phyloP scores from a whole-genome alignment of 1,140 invertebrate genomes.

The Belonocnema kinseyi region DNA sequence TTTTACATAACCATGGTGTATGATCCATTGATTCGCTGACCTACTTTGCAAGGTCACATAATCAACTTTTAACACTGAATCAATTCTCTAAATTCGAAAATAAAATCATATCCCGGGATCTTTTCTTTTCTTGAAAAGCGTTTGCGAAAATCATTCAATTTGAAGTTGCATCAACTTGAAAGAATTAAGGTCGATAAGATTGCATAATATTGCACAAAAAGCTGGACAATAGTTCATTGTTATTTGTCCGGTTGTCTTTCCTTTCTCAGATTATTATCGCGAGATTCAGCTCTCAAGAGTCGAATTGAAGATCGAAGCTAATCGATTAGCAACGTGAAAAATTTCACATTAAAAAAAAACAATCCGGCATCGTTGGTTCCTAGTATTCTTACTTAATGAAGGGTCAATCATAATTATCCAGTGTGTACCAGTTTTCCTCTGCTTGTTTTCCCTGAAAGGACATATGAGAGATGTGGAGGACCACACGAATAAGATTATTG shows the following conservation, averaged over 20 bases:
- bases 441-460: slow-evolving; percentile 11
- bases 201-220: background rate
- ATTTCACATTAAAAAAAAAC: background rate
- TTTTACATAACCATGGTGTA: slow-evolving; percentile 54
- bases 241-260: slow-evolving; percentile 18
- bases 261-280: slow-evolving; percentile 17
- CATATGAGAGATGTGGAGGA: slow-evolving; percentile 49
- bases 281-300: background rate
- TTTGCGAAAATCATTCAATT: background rate
- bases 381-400: too few species aligned
- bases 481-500: slow-evolving; percentile 64
- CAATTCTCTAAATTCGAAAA: background rate
- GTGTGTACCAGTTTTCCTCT: background rate
- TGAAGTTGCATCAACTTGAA: background rate
- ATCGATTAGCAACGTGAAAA: background rate
- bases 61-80: slow-evolving; percentile 30
- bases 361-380: background rate
- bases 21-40: slow-evolving; percentile 52
- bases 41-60: slow-evolving; percentile 58
- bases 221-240: slow-evolving; percentile 22
- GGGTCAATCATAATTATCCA: background rate
- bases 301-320: background rate
- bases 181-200: background rate
- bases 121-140: background rate
- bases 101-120: background rate